phyloP scores from a whole-genome alignment of 2,888 invertebrate species.

The Euspilapteryx auroguttella region DNA sequence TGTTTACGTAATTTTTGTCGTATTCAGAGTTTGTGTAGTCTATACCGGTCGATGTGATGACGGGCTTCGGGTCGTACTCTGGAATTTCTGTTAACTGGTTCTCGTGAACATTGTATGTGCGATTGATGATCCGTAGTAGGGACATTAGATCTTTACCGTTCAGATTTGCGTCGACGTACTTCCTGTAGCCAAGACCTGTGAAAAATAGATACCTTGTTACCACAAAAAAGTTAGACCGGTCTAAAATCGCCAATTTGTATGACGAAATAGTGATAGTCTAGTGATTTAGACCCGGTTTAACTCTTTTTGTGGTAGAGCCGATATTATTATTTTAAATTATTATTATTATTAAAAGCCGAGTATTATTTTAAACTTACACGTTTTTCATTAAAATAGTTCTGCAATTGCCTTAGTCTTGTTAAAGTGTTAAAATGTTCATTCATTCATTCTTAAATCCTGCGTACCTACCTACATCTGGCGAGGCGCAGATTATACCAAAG shows the following conservation, averaged over 20 bases:
- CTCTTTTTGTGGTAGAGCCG: neutral
- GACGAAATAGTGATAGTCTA: too few relatives aligned
- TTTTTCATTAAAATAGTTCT: too few relatives aligned
- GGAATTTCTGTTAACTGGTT: conserved; percentile 19
- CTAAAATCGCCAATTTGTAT: too few relatives aligned
- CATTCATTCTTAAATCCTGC: too few relatives aligned
- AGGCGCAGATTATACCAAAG: too few relatives aligned
- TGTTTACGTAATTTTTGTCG: conserved; percentile 22
- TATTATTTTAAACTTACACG: neutral
- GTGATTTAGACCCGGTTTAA: too few relatives aligned
- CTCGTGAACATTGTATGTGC: conserved; percentile 14
- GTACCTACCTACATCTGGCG: too few relatives aligned
- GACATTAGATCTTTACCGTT: conserved; percentile 29
- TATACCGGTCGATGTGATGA: conserved; percentile 21
- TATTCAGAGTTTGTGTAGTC: conserved; percentile 29
- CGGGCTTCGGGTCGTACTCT: conserved; percentile 21
- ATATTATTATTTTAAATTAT: neutral
- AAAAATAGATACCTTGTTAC: too few relatives aligned
- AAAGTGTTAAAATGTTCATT: too few relatives aligned
- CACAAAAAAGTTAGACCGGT: too few relatives aligned
- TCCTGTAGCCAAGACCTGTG: conserved; percentile 32
- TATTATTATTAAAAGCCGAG: conserved; percentile 3
- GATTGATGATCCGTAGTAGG: conserved; percentile 22
- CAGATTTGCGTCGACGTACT: conserved; percentile 19
- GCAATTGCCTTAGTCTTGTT: too few relatives aligned